Base-by-base conservation (phyloP, 2,888 invertebrate genomes). In the Drosophila percnosoma region DNA sequence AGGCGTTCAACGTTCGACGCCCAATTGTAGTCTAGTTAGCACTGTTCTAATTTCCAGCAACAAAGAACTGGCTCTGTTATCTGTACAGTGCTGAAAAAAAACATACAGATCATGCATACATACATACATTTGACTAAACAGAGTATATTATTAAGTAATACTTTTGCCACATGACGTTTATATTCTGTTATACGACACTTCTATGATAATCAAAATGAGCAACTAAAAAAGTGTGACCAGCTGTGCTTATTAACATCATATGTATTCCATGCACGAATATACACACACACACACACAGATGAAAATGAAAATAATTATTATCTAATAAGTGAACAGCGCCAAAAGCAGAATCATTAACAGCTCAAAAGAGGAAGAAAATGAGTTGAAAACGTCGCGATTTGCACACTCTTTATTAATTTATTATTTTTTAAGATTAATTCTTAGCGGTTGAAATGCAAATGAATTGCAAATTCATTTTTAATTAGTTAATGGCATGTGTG, bases 31-130 rank as follows among this genome's bases (percentile, higher is more conserved):
- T 77, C 31, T 68, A 38, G 15, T 74, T 77, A 77, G 65, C 84
- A 55, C 64, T 73, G 75, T 58, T 86, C 87, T 86, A 84, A 83
- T 83, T 84, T 67, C n/a, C 38, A 73, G 33, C 70, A 67, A 75
- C 68, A 78, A 75, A 62, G 45, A 69, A 55, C 29, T 38, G 2
- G 59, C 62, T 58, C 53, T 68, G 67, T 73, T 84, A 84, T 80
- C 84, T 63, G 7, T 31, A 53, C 34, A 66, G 36, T 48, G 45
- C 29, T 21, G 45, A 13, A 27, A 60, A 40, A 18, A 21, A 42
- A 42, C 21, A 57, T 1, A 33, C n/a, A 7, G n/a, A 33, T 52
- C 33, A 36, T 42, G 10, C 10, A n/a, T n/a, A 7, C 40, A 29
- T 10, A 13, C 13, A 7, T 13, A 33, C 13, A 42, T 48, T 51